Conservation (phyloP, 2,797 vertebrate species). For the Brachyalestes nurse region DNA sequence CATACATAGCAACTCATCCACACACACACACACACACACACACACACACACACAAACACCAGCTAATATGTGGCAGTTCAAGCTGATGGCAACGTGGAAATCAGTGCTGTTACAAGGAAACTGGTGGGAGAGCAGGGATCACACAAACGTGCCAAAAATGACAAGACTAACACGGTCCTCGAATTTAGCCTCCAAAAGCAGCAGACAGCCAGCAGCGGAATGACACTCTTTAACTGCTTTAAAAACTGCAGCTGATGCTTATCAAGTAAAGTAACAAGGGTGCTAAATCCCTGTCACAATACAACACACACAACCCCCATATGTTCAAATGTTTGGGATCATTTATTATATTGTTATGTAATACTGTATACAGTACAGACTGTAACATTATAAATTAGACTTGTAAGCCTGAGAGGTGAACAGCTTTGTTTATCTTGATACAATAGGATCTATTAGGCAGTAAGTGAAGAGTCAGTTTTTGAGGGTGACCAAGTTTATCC, state of each 20-base stretch:
- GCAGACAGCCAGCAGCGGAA: slow-evolving; percentile 40
- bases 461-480: too few species aligned
- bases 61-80: slow-evolving; percentile 46
- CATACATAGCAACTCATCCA: slow-evolving; percentile 44
- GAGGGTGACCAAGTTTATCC: too few species aligned
- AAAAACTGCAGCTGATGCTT: slow-evolving; percentile 46
- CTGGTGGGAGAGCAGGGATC: slow-evolving; percentile 64
- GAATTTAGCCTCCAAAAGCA: slow-evolving; percentile 46
- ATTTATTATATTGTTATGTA: too few species aligned
- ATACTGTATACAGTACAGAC: too few species aligned
- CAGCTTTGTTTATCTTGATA: too few species aligned
- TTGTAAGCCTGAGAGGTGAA: too few species aligned
- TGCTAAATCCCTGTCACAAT: not conserved
- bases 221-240: slow-evolving; percentile 51
- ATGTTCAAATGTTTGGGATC: too few species aligned
- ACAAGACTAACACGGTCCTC: slow-evolving; percentile 59
- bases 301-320: too few species aligned
- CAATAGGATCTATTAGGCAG: too few species aligned
- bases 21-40: slow-evolving; percentile 38
- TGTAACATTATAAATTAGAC: too few species aligned
- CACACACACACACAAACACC: slow-evolving; percentile 36
- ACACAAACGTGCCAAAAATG: slow-evolving; percentile 59
- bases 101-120: slow-evolving; percentile 57
- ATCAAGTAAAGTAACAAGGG: slow-evolving; percentile 56
- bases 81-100: slow-evolving; percentile 63